These are phyloP conservation scores for Apostichopus leukothele DNA, from an alignment of 53 echinoderm and acorn worm species.

Conservation along the genomic window DNA sequence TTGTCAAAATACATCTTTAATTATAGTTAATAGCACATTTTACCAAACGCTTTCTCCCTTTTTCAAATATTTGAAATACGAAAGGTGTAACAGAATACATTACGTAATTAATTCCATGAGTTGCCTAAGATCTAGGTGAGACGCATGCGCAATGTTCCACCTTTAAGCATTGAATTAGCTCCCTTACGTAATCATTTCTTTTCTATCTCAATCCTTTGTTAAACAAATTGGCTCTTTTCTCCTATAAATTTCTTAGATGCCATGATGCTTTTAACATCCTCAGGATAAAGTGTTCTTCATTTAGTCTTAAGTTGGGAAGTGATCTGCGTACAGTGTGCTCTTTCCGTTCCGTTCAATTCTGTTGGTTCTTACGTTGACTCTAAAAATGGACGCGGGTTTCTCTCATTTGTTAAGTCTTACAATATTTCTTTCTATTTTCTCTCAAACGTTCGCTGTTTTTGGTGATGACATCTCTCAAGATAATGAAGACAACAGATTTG, in stretches of 20 bases:
- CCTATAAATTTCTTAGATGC: neutral
- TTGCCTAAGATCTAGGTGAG: neutral
- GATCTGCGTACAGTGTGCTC: neutral
- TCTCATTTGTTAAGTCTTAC: neutral
- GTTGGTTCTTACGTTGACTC: neutral
- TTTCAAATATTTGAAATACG: too few relatives aligned
- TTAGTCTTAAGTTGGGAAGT: neutral
- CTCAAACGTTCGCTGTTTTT: slow-evolving; percentile 37
- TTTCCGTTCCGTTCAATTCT: neutral
- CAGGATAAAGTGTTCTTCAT: neutral
- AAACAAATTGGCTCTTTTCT: neutral
- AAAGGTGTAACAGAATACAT: too few relatives aligned
- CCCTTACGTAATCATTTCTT: neutral
- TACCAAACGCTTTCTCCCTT: too few relatives aligned
- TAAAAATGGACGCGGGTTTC: neutral
- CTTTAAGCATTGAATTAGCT: too few relatives aligned
- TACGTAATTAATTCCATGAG: too few relatives aligned
- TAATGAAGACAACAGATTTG: slow-evolving; percentile 76
- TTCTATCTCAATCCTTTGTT: neutral
- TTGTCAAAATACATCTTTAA: too few relatives aligned
- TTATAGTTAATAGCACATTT: too few relatives aligned
- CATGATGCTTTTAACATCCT: neutral
- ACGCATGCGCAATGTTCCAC: neutral
- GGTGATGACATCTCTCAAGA: slow-evolving; percentile 69
- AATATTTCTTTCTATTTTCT: slow-evolving; percentile 12